Conservation (phyloP, 2,797 vertebrate species). For the Tangara arthus region DNA sequence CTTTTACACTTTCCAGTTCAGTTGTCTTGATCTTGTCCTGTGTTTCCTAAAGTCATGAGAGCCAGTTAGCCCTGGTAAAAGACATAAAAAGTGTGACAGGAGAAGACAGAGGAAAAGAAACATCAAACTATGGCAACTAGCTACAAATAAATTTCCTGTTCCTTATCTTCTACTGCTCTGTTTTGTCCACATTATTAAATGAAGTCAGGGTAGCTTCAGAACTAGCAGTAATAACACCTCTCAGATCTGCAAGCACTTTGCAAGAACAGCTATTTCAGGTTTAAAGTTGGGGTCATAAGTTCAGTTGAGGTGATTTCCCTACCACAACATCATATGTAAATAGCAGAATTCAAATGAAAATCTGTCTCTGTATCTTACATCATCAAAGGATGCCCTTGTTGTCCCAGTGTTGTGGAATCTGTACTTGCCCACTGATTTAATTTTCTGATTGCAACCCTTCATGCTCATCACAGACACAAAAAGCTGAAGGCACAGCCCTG, state of each 20-base stretch:
- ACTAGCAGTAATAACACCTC: not conserved
- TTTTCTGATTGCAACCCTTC: not conserved
- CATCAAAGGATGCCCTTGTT: not conserved
- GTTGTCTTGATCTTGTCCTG: not conserved
- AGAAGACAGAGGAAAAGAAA: not conserved
- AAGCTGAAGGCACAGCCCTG: not conserved
- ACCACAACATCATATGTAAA: not conserved
- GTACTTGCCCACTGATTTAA: not conserved
- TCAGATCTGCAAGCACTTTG: not conserved
- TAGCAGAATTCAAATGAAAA: not conserved
- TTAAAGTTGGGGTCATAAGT: not conserved
- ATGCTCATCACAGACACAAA: not conserved
- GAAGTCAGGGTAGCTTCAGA: not conserved
- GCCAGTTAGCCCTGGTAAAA: not conserved
- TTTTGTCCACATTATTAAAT: not conserved
- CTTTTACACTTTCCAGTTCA: not conserved
- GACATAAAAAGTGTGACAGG: not conserved
- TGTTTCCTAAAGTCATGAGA: not conserved
- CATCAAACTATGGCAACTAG: not conserved
- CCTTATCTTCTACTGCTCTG: not conserved
- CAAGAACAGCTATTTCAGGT: not conserved
- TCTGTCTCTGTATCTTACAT: not conserved
- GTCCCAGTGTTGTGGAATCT: not conserved
- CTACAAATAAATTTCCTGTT: not conserved
- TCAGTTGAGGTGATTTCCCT: not conserved